A percentile compares a stretch with the other conserved stretches of the same genome.
Conservation (phyloP, 2,113 vertebrate genomes). For the Setophaga kirtlandii region DNA sequence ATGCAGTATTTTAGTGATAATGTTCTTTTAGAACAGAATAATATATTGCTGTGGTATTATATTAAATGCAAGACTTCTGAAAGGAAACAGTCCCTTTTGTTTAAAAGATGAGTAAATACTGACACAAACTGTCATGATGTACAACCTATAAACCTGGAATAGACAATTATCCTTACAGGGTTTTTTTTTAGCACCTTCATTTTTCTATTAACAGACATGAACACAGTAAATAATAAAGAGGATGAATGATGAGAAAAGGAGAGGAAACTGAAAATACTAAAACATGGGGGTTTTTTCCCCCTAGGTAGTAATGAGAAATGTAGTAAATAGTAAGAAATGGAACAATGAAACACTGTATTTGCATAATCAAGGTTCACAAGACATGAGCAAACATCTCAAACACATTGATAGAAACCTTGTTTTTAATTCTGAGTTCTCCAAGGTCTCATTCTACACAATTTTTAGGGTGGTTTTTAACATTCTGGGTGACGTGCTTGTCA, state of each 20-base stretch:
- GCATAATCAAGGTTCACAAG: background rate
- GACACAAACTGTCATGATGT: constrained; percentile 7
- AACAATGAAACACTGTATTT: background rate
- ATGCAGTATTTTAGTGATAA: constrained; percentile 19
- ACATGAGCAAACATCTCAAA: background rate
- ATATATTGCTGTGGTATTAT: background rate
- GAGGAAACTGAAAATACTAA: background rate
- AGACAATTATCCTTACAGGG: constrained; percentile 27
- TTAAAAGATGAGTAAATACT: constrained; percentile 46
- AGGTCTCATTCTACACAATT: background rate
- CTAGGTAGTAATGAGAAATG: background rate
- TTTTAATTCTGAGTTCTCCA: background rate
- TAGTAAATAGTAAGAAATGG: background rate
- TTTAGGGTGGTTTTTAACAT: background rate
- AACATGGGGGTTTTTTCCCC: background rate
- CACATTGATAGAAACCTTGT: background rate
- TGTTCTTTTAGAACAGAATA: constrained; percentile 22
- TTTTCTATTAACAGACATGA: background rate
- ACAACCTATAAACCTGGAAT: background rate
- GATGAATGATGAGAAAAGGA: background rate
- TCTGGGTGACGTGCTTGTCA: background rate
- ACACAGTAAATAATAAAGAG: background rate
- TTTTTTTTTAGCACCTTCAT: constrained; percentile 2
- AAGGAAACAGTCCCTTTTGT: constrained; percentile 17
- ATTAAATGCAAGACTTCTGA: constrained; percentile 22